These are phyloP conservation scores for Drosophila prostipennis DNA, from an alignment of 2,888 invertebrate genomes.

Conservation along the genomic window DNA sequence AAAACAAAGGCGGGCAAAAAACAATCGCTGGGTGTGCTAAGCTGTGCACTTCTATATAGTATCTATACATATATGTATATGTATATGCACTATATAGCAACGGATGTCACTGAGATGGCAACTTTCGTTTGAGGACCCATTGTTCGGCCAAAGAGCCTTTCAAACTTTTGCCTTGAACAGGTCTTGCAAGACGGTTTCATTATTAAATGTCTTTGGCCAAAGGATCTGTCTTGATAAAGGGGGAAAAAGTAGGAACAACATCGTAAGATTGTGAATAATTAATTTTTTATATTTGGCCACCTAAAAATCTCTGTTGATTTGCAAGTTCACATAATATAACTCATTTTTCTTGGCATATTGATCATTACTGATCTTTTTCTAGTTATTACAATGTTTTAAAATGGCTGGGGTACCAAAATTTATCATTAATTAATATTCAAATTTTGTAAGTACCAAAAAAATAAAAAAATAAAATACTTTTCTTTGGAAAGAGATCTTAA, in stretches of 20 bases:
- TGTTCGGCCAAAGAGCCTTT: conserved; percentile 23
- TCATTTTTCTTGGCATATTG: background rate
- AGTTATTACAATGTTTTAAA: no score
- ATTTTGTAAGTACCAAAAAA: no score
- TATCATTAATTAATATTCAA: no score
- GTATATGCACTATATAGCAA: conserved; percentile 5
- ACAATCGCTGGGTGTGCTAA: conserved; percentile 3
- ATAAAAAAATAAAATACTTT: no score
- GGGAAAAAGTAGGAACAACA: background rate
- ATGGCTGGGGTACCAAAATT: no score
- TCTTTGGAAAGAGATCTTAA: no score
- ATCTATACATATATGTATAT: background rate
- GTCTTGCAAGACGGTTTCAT: background rate
- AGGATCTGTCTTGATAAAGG: background rate
- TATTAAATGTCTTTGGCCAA: background rate
- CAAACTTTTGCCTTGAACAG: conserved; percentile 16
- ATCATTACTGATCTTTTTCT: background rate
- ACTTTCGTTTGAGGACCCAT: conserved; percentile 27
- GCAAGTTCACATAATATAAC: background rate
- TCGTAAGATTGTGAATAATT: background rate
- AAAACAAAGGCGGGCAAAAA: conserved; percentile 34
- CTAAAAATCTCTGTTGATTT: background rate
- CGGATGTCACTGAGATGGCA: conserved; percentile 31
- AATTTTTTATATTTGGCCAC: no score
- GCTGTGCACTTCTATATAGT: conserved; percentile 1